These are phyloP conservation scores for Cheilosia variabilis DNA, from an alignment of 2,888 invertebrate genomes.

Conservation along the genomic window DNA sequence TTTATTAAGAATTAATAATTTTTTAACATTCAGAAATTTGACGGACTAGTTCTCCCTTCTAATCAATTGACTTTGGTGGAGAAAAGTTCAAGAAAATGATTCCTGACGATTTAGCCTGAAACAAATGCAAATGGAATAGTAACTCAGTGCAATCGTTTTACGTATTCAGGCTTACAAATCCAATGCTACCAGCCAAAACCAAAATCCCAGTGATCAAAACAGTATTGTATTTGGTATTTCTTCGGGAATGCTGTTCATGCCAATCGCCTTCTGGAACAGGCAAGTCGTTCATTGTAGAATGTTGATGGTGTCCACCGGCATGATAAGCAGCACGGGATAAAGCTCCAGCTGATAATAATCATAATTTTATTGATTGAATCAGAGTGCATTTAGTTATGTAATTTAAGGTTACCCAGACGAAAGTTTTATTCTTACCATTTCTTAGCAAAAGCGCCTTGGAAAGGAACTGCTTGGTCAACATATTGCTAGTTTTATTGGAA, in stretches of 20 bases:
- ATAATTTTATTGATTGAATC: not conserved
- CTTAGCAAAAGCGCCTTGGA: constrained; percentile 78
- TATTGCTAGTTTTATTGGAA: constrained; percentile 74
- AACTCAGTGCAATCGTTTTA: constrained; percentile 58
- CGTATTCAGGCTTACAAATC: constrained; percentile 78
- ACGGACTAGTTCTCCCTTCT: constrained; percentile 76
- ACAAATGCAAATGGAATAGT: not conserved
- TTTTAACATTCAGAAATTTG: constrained; percentile 23
- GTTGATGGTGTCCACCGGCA: constrained; percentile 77
- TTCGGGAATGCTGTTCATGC: constrained; percentile 87
- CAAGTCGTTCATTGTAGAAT: constrained; percentile 88
- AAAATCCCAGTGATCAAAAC: constrained; percentile 86
- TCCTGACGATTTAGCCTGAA: constrained; percentile 86
- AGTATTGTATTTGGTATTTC: constrained; percentile 88
- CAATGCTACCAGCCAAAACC: constrained; percentile 82
- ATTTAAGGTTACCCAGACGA: constrained; percentile 73
- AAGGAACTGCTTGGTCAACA: constrained; percentile 82
- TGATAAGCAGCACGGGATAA: constrained; percentile 81
- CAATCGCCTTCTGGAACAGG: constrained; percentile 91
- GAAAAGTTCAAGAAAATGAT: constrained; percentile 87
- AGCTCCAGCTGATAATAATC: constrained; percentile 78
- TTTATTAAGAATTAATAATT: constrained; percentile 39
- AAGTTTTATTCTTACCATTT: constrained; percentile 79
- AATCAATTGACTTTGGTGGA: constrained; percentile 86
- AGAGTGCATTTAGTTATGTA: constrained; percentile 79